phyloP scores from a whole-genome alignment of 2,113 vertebrate genomes.

The Barbus barbus region DNA sequence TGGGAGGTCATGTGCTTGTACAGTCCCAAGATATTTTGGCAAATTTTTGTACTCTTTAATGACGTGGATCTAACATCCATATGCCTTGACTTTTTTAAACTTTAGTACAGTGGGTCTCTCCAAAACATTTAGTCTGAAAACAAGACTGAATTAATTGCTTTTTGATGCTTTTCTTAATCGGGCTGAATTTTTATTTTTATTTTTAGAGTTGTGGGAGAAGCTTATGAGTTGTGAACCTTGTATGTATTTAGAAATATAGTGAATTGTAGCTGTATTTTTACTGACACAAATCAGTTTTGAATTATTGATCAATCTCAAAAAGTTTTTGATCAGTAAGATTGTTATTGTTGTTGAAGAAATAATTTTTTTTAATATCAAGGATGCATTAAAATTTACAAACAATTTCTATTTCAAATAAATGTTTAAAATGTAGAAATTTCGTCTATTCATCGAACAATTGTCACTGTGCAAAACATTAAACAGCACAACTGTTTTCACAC shows the following conservation, averaged over 20 bases:
- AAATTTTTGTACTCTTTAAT: conserved; percentile 77
- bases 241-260: too few relatives aligned
- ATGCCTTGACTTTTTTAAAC: not conserved
- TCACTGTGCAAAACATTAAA: not conserved
- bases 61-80: not conserved
- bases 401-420: not conserved
- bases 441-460: too few relatives aligned
- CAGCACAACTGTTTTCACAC: not conserved
- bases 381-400: not conserved
- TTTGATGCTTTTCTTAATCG: not conserved
- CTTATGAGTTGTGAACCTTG: too few relatives aligned
- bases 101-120: not conserved
- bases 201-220: too few relatives aligned
- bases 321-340: too few relatives aligned
- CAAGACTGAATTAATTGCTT: too few relatives aligned
- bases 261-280: not conserved
- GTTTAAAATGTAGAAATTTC: too few relatives aligned
- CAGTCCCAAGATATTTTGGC: conserved; percentile 54
- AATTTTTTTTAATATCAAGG: too few relatives aligned
- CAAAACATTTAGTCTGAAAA: not conserved
- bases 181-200: too few relatives aligned
- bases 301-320: not conserved
- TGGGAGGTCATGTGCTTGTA: conserved; percentile 62
- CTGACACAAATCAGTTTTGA: not conserved
- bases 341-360: too few relatives aligned